Evolutionary conservation across 92 coral and sea anemone species (phyloP).

Genomic region (Chrysogorgia sp.): DNA sequence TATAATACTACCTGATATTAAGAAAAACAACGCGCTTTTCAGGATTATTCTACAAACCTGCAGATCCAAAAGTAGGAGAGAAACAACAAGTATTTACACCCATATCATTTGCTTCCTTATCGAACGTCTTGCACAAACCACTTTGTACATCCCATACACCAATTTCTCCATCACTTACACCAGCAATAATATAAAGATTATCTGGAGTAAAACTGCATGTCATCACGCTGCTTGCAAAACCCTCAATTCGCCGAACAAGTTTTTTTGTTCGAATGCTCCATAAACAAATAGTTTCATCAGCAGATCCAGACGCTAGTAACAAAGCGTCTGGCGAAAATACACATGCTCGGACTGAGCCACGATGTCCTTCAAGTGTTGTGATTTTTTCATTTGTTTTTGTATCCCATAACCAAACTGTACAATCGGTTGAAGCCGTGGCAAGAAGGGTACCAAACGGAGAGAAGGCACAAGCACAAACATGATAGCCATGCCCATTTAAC

Average conservation of each 20-base stretch:
- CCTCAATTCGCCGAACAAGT: slow-evolving; percentile 77
- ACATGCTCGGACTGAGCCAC: slow-evolving; percentile 88
- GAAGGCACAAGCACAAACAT: slow-evolving; percentile 86
- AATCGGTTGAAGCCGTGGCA: slow-evolving; percentile 95
- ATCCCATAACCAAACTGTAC: slow-evolving; percentile 90
- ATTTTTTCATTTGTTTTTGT: slow-evolving; percentile 74
- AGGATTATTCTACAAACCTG: slow-evolving; percentile 67
- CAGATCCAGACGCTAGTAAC: slow-evolving; percentile 89
- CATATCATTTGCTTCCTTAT: slow-evolving; percentile 89
- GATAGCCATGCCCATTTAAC: slow-evolving; percentile 81
- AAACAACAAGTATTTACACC: slow-evolving; percentile 87
- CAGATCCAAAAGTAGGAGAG: slow-evolving; percentile 97
- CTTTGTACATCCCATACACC: slow-evolving; percentile 83
- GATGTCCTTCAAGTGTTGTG: slow-evolving; percentile 88
- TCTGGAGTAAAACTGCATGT: slow-evolving; percentile 95
- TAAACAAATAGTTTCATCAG: slow-evolving; percentile 91
- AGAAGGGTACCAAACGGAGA: slow-evolving; percentile 95
- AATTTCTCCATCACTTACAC: slow-evolving; percentile 86
- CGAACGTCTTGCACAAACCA: slow-evolving; percentile 72
- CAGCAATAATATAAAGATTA: slow-evolving; percentile 82
- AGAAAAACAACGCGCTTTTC: not conserved
- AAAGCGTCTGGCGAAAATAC: slow-evolving; percentile 91
- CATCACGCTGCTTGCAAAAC: slow-evolving; percentile 84
- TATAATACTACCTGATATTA: not conserved
- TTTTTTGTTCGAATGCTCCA: slow-evolving; percentile 85